phyloP scores from a whole-genome alignment of 1,140 invertebrate genomes.

The Mycetomoellerius zeteki region DNA sequence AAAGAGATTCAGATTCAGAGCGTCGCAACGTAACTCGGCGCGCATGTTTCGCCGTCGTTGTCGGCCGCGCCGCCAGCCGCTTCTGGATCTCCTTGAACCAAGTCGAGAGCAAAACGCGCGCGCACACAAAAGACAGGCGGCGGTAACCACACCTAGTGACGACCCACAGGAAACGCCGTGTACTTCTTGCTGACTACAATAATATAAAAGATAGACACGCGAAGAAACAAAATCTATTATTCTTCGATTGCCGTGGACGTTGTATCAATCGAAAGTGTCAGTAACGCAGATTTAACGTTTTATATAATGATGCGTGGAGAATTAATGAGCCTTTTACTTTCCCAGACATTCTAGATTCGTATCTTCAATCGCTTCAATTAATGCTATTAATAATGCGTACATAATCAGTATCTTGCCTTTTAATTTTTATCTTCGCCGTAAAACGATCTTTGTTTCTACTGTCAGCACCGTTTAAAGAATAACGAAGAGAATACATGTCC shows the following conservation, averaged over 20 bases:
- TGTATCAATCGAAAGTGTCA: constrained; percentile 24
- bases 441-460: neutral
- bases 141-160: constrained; percentile 72
- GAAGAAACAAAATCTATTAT: constrained; percentile 34
- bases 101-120: constrained; percentile 77
- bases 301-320: constrained; percentile 38
- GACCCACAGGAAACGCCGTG: constrained; percentile 73
- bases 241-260: neutral
- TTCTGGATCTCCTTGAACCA: constrained; percentile 84
- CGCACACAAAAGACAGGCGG: constrained; percentile 67
- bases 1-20: constrained; percentile 86
- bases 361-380: constrained; percentile 20
- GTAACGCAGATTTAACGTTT: neutral
- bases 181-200: constrained; percentile 51
- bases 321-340: constrained; percentile 49
- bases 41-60: constrained; percentile 63
- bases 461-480: neutral
- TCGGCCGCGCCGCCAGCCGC: constrained; percentile 43
- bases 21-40: constrained; percentile 84
- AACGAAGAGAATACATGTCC: neutral
- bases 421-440: constrained; percentile 4
- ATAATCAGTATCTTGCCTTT: neutral
- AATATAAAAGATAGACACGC: constrained; percentile 44
- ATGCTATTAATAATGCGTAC: constrained; percentile 21
- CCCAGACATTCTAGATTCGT: constrained; percentile 26